A percentile compares a stretch with the other conserved stretches of the same genome.
Evolutionary conservation across 1,140 invertebrate genomes (phyloP).

Genomic region (Diplogasteroides magnus): DNA sequence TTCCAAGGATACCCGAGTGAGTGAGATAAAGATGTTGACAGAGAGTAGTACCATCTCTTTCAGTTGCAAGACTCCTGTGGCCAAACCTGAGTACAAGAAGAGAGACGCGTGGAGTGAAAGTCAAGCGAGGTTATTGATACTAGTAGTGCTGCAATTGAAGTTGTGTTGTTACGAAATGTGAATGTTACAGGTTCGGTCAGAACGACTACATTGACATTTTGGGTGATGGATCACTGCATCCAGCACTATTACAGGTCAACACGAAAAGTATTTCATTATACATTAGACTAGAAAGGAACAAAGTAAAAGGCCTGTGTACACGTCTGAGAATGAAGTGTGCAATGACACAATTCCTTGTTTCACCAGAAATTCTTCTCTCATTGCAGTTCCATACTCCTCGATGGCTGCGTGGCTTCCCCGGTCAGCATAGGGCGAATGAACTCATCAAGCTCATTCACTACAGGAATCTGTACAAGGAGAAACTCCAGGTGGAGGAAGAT

Average conservation of each 20-base stretch:
- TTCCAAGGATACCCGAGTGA: slow-evolving; percentile 46
- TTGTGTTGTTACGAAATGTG: not conserved
- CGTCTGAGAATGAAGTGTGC: no score
- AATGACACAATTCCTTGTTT: no score
- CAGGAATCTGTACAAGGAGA: slow-evolving; percentile 50
- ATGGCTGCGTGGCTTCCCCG: slow-evolving; percentile 54
- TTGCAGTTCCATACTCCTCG: slow-evolving; percentile 48
- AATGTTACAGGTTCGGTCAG: slow-evolving; percentile 38
- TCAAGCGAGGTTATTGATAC: slow-evolving; percentile 33
- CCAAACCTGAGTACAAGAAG: slow-evolving; percentile 38
- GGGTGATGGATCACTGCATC: slow-evolving; percentile 43
- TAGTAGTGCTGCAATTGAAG: slow-evolving; percentile 1
- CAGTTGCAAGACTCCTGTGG: slow-evolving; percentile 36
- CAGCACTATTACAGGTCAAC: slow-evolving; percentile 44
- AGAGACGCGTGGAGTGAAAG: slow-evolving; percentile 31
- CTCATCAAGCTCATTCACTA: slow-evolving; percentile 54
- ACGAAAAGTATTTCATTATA: slow-evolving; percentile 1
- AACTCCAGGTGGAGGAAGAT: slow-evolving; percentile 28
- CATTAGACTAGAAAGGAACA: no score
- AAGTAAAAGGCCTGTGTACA: no score
- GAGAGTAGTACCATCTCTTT: no score
- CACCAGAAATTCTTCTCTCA: no score
- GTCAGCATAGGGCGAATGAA: slow-evolving; percentile 50
- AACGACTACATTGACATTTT: slow-evolving; percentile 54
- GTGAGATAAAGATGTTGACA: not conserved